Evolutionary conservation across 1,140 invertebrate species (phyloP).

Genomic region (Grapholita molesta): DNA sequence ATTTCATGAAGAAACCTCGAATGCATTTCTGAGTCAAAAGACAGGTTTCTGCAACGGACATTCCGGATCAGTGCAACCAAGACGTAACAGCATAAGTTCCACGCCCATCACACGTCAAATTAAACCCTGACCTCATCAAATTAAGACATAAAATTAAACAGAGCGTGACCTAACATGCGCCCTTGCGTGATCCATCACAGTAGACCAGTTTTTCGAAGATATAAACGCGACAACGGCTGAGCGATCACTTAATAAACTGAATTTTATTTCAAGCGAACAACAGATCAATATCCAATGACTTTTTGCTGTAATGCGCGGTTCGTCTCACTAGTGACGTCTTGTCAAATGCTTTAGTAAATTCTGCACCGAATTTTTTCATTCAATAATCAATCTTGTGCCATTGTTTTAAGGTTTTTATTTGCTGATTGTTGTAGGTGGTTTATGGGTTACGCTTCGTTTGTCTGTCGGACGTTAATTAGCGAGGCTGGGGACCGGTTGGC

Average conservation of each 20-base stretch:
- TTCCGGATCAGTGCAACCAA: not conserved
- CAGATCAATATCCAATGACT: slow-evolving; percentile 7
- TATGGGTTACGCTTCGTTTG: slow-evolving; percentile 1
- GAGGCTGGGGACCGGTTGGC: slow-evolving; percentile 1
- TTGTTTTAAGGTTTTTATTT: not conserved
- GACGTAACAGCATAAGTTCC: not conserved
- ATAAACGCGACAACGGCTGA: slow-evolving; percentile 9
- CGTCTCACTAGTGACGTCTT: not conserved
- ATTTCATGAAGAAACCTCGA: slow-evolving; percentile 5
- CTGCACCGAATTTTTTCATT: not conserved
- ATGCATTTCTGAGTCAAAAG: slow-evolving; percentile 12
- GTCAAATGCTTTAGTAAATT: not conserved
- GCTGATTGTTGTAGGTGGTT: not conserved
- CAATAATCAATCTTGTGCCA: not conserved
- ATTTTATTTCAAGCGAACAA: slow-evolving; percentile 12
- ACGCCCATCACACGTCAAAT: not conserved
- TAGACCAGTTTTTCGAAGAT: slow-evolving; percentile 7
- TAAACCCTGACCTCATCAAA: not conserved
- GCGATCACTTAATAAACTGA: slow-evolving; percentile 14
- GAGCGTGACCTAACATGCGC: not conserved
- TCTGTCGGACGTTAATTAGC: slow-evolving; percentile 7
- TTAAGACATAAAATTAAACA: slow-evolving; percentile 15
- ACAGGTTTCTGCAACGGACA: slow-evolving; percentile 14
- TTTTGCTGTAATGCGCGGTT: not conserved
- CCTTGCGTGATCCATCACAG: not conserved